Evolutionary conservation across 2,113 vertebrate species (phyloP).

Genomic region (Chloebia gouldiae): DNA sequence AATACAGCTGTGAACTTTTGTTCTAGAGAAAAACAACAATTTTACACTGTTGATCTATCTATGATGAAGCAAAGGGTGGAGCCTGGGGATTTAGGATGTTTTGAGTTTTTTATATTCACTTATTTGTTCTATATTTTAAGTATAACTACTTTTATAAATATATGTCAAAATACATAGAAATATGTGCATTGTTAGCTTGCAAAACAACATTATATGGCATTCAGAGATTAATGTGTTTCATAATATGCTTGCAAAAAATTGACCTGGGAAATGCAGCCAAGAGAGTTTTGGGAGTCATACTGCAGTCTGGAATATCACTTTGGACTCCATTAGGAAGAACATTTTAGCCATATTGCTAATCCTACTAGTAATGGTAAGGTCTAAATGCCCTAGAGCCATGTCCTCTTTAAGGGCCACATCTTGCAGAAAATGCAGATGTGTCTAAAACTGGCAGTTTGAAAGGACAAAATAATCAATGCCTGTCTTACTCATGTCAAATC

Average conservation of each 20-base stretch:
- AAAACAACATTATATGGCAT: neutral
- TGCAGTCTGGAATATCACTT: neutral
- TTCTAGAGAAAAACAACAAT: conserved; percentile 21
- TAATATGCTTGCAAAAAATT: neutral
- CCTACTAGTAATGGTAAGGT: neutral
- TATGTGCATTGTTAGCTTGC: neutral
- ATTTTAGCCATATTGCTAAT: neutral
- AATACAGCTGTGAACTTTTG: conserved; percentile 43
- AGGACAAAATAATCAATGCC: neutral
- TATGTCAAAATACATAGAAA: neutral
- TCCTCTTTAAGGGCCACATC: neutral
- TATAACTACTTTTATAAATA: neutral
- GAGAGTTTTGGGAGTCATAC: neutral
- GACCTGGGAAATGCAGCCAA: neutral
- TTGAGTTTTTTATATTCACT: neutral
- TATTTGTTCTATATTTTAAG: neutral
- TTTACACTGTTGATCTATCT: conserved; percentile 28
- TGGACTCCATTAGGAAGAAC: neutral
- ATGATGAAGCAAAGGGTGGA: neutral
- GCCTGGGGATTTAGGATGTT: neutral
- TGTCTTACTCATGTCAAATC: neutral
- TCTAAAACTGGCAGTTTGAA: neutral
- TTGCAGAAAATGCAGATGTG: neutral
- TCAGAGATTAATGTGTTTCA: neutral
- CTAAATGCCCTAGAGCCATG: neutral